These are phyloP conservation scores for Parasteatoda tepidariorum DNA, from an alignment of 1,140 invertebrate genomes.

Conservation along the genomic window DNA sequence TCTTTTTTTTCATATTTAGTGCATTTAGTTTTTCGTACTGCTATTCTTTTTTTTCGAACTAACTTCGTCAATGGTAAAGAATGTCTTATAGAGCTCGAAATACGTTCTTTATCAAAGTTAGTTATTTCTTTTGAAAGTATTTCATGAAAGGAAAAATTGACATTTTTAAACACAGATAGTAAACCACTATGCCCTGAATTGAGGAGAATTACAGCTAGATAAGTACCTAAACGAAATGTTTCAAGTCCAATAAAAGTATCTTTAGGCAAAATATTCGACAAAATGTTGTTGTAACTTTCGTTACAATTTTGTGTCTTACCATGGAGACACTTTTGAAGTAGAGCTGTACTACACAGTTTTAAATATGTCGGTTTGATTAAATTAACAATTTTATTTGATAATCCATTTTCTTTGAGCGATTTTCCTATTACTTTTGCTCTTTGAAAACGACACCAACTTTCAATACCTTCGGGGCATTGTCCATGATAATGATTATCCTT, in stretches of 20 bases:
- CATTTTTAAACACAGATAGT: background rate
- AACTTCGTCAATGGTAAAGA: background rate
- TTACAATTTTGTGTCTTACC: constrained; percentile 34
- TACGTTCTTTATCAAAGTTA: too few species aligned
- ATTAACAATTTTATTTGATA: background rate
- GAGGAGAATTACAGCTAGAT: constrained; percentile 16
- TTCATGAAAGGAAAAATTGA: too few species aligned
- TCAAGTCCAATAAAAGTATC: constrained; percentile 1
- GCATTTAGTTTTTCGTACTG: background rate
- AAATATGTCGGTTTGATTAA: constrained; percentile 12
- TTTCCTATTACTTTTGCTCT: too few species aligned
- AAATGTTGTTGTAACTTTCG: constrained; percentile 20
- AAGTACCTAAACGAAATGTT: constrained; percentile 14
- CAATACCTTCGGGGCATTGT: too few species aligned
- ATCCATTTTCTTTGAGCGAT: background rate
- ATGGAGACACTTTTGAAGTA: constrained; percentile 23
- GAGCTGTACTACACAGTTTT: background rate
- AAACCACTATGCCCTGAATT: constrained; percentile 5
- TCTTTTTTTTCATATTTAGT: background rate
- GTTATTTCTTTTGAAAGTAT: too few species aligned
- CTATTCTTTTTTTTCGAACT: background rate
- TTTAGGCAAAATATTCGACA: constrained; percentile 42
- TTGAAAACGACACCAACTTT: too few species aligned
- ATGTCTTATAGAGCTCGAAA: background rate
- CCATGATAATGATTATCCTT: too few species aligned